phyloP scores from a whole-genome alignment of 2,113 vertebrate genomes.

The Syngnathus scovelli region DNA sequence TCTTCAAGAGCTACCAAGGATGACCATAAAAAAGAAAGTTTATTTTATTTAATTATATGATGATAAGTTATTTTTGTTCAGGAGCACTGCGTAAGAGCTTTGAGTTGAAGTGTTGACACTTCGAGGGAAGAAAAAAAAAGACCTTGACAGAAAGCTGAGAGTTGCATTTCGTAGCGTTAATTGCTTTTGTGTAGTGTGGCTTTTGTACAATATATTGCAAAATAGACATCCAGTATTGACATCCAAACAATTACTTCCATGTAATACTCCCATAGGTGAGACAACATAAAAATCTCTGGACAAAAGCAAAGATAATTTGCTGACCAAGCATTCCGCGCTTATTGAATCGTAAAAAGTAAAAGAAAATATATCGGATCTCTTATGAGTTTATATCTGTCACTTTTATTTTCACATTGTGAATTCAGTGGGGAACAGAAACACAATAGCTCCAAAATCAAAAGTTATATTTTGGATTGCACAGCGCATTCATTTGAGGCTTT shows the following conservation, averaged over 20 bases:
- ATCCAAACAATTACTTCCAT: conserved; percentile 2
- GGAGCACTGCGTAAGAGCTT: not conserved
- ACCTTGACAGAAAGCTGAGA: not conserved
- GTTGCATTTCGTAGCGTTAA: not conserved
- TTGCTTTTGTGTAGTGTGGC: not conserved
- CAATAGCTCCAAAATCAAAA: not conserved
- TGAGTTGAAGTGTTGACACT: not conserved
- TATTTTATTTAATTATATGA: no score
- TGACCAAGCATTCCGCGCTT: conserved; percentile 32
- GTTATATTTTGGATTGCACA: not conserved
- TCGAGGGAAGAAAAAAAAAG: not conserved
- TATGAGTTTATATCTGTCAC: conserved; percentile 4
- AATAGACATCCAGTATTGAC: conserved; percentile 3
- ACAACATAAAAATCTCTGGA: conserved; percentile 7
- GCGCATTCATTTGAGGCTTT: not conserved
- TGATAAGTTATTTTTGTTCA: not conserved
- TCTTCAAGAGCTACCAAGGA: no score
- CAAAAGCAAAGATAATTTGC: conserved; percentile 25
- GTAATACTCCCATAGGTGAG: not conserved
- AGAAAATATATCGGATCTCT: conserved; percentile 3
- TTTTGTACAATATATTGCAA: not conserved
- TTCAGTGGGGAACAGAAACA: not conserved
- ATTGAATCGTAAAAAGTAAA: conserved; percentile 33
- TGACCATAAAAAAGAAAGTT: no score
- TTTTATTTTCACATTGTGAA: not conserved